Conservation (phyloP, 1,140 invertebrate species). For the Pissodes strobi region DNA sequence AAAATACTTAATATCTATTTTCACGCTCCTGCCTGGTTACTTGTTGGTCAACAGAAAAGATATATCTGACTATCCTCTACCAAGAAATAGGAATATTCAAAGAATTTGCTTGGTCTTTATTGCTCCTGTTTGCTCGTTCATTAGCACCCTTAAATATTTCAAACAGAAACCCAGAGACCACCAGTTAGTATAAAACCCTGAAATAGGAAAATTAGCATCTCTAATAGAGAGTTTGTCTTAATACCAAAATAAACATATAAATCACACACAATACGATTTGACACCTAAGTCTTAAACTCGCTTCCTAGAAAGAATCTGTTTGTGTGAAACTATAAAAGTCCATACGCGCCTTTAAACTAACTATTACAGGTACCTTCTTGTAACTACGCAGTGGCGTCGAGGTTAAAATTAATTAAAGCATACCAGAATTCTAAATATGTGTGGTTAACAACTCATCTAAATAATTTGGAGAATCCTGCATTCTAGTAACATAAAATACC, state of each 20-base stretch:
- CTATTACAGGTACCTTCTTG: neutral
- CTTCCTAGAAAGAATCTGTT: constrained; percentile 10
- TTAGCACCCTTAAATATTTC: constrained; percentile 15
- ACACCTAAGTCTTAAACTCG: constrained; percentile 16
- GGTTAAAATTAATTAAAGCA: too few relatives aligned
- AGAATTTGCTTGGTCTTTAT: neutral
- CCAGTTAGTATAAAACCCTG: constrained; percentile 17
- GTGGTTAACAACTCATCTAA: too few relatives aligned
- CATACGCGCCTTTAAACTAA: constrained; percentile 13
- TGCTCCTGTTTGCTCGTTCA: neutral
- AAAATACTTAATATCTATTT: too few relatives aligned
- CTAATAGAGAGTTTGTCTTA: constrained; percentile 33
- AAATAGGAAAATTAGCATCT: constrained; percentile 31
- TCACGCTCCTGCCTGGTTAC: too few relatives aligned
- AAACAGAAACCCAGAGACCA: constrained; percentile 25
- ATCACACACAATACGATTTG: constrained; percentile 23
- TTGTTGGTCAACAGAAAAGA: too few relatives aligned
- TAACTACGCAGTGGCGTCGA: too few relatives aligned
- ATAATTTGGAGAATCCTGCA: too few relatives aligned
- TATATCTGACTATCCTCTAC: neutral
- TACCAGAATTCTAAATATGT: too few relatives aligned
- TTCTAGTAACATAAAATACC: too few relatives aligned
- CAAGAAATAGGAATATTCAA: neutral
- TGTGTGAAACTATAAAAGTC: constrained; percentile 13
- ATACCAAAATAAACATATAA: constrained; percentile 26